phyloP scores from a whole-genome alignment of 2,888 invertebrate genomes.

The Torymus tubicola region DNA sequence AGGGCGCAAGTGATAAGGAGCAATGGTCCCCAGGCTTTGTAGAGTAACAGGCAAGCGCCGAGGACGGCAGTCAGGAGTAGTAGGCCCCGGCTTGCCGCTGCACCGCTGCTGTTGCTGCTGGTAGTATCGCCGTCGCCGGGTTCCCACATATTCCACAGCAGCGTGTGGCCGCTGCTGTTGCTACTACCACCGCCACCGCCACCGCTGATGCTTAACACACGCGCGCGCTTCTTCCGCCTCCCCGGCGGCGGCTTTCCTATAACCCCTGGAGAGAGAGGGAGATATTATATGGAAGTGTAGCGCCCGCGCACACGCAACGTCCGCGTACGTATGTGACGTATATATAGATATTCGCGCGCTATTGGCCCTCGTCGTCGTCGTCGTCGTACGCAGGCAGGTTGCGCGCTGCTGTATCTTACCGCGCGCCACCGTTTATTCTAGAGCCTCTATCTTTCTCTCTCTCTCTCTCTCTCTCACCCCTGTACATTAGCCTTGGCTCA shows the following conservation, averaged over 20 bases:
- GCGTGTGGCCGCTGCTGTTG: slow-evolving; percentile 37
- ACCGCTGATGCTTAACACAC: not conserved
- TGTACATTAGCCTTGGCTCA: no score
- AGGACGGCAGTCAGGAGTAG: slow-evolving; percentile 69
- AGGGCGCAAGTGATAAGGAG: slow-evolving; percentile 66
- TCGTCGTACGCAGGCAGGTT: no score
- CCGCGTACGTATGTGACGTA: no score
- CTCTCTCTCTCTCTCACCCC: no score
- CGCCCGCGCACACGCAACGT: no score
- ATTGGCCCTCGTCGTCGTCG: no score
- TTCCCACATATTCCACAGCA: slow-evolving; percentile 55
- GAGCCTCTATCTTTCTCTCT: no score
- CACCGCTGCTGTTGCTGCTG: slow-evolving; percentile 9
- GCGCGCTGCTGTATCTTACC: no score
- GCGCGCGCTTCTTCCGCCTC: not conserved
- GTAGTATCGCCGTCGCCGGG: slow-evolving; percentile 24
- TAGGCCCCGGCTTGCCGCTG: slow-evolving; percentile 63
- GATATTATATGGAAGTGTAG: no score
- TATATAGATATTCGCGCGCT: no score
- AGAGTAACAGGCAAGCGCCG: slow-evolving; percentile 69
- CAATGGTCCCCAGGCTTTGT: slow-evolving; percentile 70
- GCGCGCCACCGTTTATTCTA: no score
- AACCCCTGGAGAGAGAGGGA: no score
- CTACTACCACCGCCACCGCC: not conserved
- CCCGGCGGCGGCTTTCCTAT: not conserved